phyloP scores from a whole-genome alignment of 2,113 vertebrate genomes.

The Phrynosoma platyrhinos region DNA sequence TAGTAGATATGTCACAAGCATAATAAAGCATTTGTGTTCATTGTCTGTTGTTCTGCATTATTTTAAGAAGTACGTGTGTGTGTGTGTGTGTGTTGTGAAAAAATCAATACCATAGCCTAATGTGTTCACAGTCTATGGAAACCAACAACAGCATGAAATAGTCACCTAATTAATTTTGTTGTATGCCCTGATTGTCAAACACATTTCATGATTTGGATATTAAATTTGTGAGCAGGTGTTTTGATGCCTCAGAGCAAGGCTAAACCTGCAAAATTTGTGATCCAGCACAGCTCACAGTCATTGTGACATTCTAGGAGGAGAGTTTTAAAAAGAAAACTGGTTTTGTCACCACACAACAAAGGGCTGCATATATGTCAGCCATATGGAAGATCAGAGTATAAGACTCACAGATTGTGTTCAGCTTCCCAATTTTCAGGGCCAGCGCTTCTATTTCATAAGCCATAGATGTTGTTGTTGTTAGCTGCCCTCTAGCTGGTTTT shows the following conservation, averaged over 20 bases:
- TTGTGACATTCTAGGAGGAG: background rate
- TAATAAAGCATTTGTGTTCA: background rate
- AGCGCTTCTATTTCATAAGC: no score
- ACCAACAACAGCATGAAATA: background rate
- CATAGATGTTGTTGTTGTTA: no score
- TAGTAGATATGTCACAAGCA: background rate
- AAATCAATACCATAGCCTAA: background rate
- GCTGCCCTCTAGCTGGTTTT: no score
- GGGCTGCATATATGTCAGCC: background rate
- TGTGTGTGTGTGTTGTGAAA: background rate
- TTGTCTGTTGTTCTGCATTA: background rate
- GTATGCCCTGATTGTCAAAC: background rate
- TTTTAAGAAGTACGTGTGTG: background rate
- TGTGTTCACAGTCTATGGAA: background rate
- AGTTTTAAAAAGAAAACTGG: background rate
- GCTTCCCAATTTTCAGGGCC: background rate
- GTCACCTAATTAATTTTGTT: background rate
- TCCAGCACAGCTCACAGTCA: background rate
- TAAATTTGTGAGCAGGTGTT: background rate
- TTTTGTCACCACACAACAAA: background rate
- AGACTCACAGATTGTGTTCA: background rate
- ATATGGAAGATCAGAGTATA: background rate
- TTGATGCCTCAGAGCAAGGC: background rate
- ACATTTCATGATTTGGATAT: background rate
- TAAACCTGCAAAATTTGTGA: background rate